These are phyloP conservation scores for Bacillus rossius DNA, from an alignment of 1,140 invertebrate species.

Conservation along the genomic window DNA sequence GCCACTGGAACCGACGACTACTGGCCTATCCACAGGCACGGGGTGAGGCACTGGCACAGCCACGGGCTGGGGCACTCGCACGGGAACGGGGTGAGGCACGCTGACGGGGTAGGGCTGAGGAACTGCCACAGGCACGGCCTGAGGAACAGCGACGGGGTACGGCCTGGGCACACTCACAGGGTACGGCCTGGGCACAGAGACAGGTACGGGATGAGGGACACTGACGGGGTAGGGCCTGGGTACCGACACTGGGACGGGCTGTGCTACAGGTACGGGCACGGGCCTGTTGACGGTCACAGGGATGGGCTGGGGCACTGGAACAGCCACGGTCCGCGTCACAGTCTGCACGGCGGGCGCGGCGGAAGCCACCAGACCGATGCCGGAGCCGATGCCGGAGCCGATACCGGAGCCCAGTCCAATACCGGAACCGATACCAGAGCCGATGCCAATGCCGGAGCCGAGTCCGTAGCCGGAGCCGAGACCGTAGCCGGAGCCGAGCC, in stretches of 20 bases:
- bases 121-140: slow-evolving; percentile 1
- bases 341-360: background rate
- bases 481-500: too few relatives aligned
- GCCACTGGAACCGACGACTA: background rate
- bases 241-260: slow-evolving; percentile 4
- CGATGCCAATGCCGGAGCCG: background rate
- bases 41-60: slow-evolving; percentile 1
- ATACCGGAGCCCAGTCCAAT: background rate
- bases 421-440: background rate
- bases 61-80: background rate
- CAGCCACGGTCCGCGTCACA: background rate
- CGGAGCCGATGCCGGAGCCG: background rate
- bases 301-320: background rate
- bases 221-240: slow-evolving; percentile 1
- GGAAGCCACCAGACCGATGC: background rate
- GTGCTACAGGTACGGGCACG: background rate
- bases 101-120: background rate
- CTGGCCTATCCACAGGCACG: background rate
- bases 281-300: background rate
- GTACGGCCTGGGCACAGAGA: slow-evolving; percentile 2
- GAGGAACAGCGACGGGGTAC: slow-evolving; percentile 1
- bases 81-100: background rate
- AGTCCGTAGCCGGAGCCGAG: too few relatives aligned
- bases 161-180: slow-evolving; percentile 7
- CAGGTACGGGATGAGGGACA: slow-evolving; percentile 5